phyloP scores from a whole-genome alignment of 2,797 vertebrate genomes.

The Tauraco hartlaubi region DNA sequence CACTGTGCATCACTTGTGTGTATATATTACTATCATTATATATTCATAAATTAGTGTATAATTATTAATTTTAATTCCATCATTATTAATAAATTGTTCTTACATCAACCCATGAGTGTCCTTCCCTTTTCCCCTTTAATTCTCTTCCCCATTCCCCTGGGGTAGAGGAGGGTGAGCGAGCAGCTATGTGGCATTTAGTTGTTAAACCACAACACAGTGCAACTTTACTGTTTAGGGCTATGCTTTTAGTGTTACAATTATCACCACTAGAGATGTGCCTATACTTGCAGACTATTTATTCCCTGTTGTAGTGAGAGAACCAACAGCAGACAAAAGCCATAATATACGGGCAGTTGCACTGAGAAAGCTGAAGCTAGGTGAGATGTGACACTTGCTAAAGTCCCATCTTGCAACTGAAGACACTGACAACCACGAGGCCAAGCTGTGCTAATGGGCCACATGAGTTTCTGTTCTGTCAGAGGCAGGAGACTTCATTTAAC shows the following conservation, averaged over 20 bases:
- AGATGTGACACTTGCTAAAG: not conserved
- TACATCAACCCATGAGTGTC: no score
- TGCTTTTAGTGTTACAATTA: not conserved
- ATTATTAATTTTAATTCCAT: no score
- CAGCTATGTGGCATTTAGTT: no score
- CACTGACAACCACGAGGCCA: accelerated
- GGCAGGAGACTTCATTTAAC: not conserved
- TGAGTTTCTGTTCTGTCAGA: not conserved
- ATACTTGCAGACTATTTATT: not conserved
- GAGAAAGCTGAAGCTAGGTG: not conserved
- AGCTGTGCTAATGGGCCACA: not conserved
- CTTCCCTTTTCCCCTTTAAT: no score
- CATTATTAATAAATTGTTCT: no score
- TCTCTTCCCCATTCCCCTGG: no score
- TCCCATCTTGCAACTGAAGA: not conserved
- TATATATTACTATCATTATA: no score
- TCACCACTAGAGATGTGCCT: not conserved
- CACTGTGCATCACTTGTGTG: no score
- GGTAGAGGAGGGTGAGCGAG: no score
- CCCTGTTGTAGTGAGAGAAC: not conserved
- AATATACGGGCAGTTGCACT: not conserved
- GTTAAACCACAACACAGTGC: no score
- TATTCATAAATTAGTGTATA: no score
- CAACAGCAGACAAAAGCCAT: not conserved
- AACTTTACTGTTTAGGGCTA: not conserved